Conservation (phyloP, 2,888 invertebrate species). For the Ophion costatus region DNA sequence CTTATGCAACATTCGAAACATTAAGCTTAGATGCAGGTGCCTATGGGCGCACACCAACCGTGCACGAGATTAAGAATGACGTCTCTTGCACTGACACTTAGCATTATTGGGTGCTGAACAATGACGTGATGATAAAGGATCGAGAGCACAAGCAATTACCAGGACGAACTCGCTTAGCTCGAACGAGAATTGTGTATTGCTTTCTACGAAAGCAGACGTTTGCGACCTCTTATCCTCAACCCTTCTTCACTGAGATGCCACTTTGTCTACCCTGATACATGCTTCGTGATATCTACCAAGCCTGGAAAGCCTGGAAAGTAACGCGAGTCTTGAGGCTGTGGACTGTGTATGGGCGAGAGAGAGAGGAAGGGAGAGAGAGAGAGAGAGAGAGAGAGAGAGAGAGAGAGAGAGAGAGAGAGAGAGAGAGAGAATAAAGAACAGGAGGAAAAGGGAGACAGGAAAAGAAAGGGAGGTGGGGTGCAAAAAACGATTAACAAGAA, state of each 20-base stretch:
- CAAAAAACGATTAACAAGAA: too few relatives aligned
- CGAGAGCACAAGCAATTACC: slow-evolving; percentile 7
- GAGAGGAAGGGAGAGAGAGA: too few relatives aligned
- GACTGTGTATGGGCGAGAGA: not conserved
- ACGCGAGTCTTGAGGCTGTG: not conserved
- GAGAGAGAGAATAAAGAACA: too few relatives aligned
- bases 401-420: too few relatives aligned
- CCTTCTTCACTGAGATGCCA: slow-evolving; percentile 20
- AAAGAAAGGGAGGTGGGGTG: too few relatives aligned
- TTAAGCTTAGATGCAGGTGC: not conserved
- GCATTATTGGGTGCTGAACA: slow-evolving; percentile 16
- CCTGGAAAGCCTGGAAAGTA: slow-evolving; percentile 39
- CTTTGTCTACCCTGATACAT: slow-evolving; percentile 19
- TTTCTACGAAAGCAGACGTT: slow-evolving; percentile 43
- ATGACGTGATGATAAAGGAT: slow-evolving; percentile 25
- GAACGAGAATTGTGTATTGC: slow-evolving; percentile 4
- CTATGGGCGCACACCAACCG: not conserved
- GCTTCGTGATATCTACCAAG: not conserved
- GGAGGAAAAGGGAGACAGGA: too few relatives aligned
- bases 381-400: too few relatives aligned
- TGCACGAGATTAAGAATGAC: not conserved
- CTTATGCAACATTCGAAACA: too few relatives aligned
- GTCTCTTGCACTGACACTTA: not conserved
- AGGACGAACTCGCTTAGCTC: slow-evolving; percentile 29
- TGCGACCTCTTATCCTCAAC: slow-evolving; percentile 45